These are phyloP conservation scores for Heliconius himera DNA, from an alignment of 1,140 invertebrate species.

Conservation along the genomic window DNA sequence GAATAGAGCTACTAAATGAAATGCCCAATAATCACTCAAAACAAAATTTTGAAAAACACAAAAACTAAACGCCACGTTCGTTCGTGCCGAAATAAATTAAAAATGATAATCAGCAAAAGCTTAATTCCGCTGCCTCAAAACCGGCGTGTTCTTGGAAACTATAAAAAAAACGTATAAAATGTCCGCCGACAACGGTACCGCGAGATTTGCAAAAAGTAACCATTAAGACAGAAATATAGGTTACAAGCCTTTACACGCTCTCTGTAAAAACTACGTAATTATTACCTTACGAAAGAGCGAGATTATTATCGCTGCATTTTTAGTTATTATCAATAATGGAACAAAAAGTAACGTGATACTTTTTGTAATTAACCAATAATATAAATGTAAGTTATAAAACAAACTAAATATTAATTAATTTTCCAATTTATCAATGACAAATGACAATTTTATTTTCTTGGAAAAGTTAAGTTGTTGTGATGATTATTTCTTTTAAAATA, in stretches of 20 bases:
- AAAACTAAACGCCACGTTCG: conserved; percentile 35
- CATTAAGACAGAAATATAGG: conserved; percentile 52
- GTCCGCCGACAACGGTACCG: conserved; percentile 53
- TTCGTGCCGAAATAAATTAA: conserved; percentile 64
- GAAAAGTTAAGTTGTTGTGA: neutral
- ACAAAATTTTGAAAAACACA: neutral
- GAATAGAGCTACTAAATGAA: neutral
- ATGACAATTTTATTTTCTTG: neutral
- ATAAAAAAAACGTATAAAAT: conserved; percentile 53
- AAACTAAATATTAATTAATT: neutral
- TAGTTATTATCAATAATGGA: neutral
- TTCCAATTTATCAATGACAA: neutral
- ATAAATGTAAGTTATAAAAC: neutral
- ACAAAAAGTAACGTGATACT: neutral
- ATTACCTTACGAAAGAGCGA: conserved; percentile 1
- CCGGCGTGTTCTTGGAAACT: conserved; percentile 53
- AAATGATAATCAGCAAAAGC: conserved; percentile 66
- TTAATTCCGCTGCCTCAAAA: conserved; percentile 56
- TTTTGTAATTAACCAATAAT: neutral
- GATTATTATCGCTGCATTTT: conserved; percentile 3
- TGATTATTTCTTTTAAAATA: neutral
- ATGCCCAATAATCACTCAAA: neutral
- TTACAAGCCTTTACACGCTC: conserved; percentile 32
- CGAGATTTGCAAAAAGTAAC: conserved; percentile 55
- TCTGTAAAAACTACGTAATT: conserved; percentile 11